Base-by-base conservation (phyloP, 64 coral and sea anemone species). In the Porites australiensis region DNA sequence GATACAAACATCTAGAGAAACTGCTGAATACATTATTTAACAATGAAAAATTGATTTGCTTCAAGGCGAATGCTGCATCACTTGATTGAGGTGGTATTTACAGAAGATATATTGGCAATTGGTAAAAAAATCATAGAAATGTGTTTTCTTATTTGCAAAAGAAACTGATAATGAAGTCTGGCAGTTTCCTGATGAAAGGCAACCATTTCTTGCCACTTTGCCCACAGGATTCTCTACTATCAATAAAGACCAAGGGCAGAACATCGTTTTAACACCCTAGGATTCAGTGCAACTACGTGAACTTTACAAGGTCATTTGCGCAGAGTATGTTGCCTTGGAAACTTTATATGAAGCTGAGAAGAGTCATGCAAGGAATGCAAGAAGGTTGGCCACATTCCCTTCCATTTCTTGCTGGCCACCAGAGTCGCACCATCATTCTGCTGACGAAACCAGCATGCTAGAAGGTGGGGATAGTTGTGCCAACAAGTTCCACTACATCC, bases 381-480 rank as follows among this genome's bases (percentile, higher is more conserved):
- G 78, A 20, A 82, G 21, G 57, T 82, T 82, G 57, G 58, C 78
- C 57, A 52, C 78, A 27, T 82, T 82, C 57, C 78, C 78, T 44
- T 23, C 78, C 78, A 82, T 82, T 53, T 82, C 18, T 82, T 63
- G 52, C 78, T 82, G 57, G 78, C 78, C 61, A 63, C 78, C 78
- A 63, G 57, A 62, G 57, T 82, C 78, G 11, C 78, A 63, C 78
- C 57, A 63, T 23, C 78, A 47, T 4, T 82, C 57, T 27, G 23
- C 57, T 63, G 78, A 63, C 61, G 57, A 82, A 82, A 58, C 57
- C 20, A 10, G 45, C 61, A 82, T 63, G 57, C 22, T 82, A 27
- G 57, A 82, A 82, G 78, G 57, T 18, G 78, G 78, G 45, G 78
- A 82, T 82, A 52, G 27, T 63, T 64, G 58, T 82, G 57, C 46